Conservation (phyloP, 2,797 vertebrate genomes). For the Gymnoscopelus braueri region DNA sequence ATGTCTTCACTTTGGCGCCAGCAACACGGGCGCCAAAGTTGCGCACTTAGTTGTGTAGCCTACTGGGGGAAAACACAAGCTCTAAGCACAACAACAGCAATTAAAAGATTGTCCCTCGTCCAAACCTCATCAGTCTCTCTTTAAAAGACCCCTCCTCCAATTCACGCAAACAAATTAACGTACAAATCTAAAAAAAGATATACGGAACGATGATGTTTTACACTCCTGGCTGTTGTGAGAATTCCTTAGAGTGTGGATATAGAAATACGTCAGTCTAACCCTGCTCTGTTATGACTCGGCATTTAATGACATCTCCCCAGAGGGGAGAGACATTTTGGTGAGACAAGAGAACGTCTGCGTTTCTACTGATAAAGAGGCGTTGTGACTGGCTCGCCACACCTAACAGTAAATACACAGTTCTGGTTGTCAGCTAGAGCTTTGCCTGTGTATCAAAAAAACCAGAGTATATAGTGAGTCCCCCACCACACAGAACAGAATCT, state of each 20-base stretch:
- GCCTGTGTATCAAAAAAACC: slow-evolving; percentile 51
- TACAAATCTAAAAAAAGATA: slow-evolving; percentile 52
- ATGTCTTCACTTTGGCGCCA: no score
- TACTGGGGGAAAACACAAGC: no score
- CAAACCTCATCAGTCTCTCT: slow-evolving; percentile 38
- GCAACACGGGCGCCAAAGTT: no score
- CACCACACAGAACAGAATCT: slow-evolving; percentile 34
- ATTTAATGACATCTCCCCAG: slow-evolving; percentile 16
- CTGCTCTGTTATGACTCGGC: slow-evolving; percentile 57
- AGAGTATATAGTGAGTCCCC: slow-evolving; percentile 40
- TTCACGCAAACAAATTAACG: slow-evolving; percentile 53
- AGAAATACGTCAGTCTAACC: neutral
- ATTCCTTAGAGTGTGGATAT: slow-evolving; percentile 33
- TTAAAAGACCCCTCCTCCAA: slow-evolving; percentile 35
- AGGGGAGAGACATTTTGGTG: slow-evolving; percentile 23
- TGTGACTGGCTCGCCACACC: slow-evolving; percentile 22
- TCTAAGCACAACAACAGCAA: slow-evolving; percentile 12
- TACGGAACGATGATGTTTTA: slow-evolving; percentile 28
- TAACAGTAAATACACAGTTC: neutral
- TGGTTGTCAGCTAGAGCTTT: slow-evolving; percentile 47
- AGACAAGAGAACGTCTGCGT: slow-evolving; percentile 51
- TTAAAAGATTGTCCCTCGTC: slow-evolving; percentile 55
- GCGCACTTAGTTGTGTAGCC: no score
- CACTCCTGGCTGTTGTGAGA: slow-evolving; percentile 35
- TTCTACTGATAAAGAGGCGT: slow-evolving; percentile 50